Base-by-base conservation (phyloP, 2,113 vertebrate species). In the Gadus chalcogrammus region DNA sequence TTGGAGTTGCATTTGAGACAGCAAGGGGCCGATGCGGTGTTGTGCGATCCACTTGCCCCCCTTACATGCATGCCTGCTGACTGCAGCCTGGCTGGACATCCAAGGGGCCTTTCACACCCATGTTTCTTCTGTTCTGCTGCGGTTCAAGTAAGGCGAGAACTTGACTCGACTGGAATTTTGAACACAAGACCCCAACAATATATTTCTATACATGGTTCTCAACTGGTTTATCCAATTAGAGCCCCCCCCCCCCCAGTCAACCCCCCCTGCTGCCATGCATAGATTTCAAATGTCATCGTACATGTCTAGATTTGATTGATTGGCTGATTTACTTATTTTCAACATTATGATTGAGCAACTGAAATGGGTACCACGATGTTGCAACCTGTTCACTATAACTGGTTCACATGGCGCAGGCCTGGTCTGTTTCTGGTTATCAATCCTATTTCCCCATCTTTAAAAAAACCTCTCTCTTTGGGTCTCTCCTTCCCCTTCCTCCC, bases 391-490 rank as follows among this genome's bases (percentile, higher is more conserved):
- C 71, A 82, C 38, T 74, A 68, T 73, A 74, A 69, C 68, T 75
- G 72, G 69, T 53, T 75, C 72, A 78, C 55, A 67, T 76, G 70
- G 82, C 59, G 17, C 78, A 55, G 70, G 58, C 73, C 69, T 48
- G 61, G 64, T 75, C 76, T 84, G 79, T 73, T 78, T 75, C 70
- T 80, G 48, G 73, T 83, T 84, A 82, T 75, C 74, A 69, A 59
- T 27, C 48, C 28, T 20, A 12, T 53, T 76, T 72, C 27, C 56
- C 53, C 22, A 18, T 62, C 61, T 15, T 62, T 13, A 28, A 3
- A 24, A 20, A 20, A 20, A 20, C 0, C 20, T 20, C 61, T 24
- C 61, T 22, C 61, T 62, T 22, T 62, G 15, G 20, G 12, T 67
- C 62, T 68, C 22, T 59, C 22, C 17, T 9, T 15, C 8, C 15